Evolutionary conservation across 1,140 invertebrate genomes (phyloP).

Genomic region (Drosophila dunni): DNA sequence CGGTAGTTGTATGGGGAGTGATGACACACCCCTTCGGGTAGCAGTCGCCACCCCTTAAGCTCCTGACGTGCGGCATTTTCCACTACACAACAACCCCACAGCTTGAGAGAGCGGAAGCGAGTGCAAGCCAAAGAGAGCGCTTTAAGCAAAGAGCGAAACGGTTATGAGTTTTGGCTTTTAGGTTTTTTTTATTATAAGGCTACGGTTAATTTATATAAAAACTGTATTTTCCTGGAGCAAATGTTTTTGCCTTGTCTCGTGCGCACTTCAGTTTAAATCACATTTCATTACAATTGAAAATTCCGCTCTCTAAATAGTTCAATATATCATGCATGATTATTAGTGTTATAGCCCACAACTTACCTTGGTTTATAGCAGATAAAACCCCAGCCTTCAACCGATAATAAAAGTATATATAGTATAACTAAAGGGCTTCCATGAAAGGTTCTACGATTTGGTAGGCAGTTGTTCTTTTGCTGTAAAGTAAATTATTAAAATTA

Average conservation of each 20-base stretch:
- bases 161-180: constrained; percentile 1
- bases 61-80: background rate
- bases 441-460: background rate
- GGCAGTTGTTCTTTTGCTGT: background rate
- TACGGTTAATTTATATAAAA: constrained; percentile 13
- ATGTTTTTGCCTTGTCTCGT: background rate
- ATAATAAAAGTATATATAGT: no score
- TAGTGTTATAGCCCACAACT: background rate
- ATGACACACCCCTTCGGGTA: background rate
- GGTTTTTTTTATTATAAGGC: constrained; percentile 1
- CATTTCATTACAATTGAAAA: background rate
- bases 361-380: background rate
- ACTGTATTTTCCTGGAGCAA: background rate
- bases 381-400: background rate
- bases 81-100: constrained; percentile 1
- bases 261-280: background rate
- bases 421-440: background rate
- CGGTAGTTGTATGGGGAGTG: background rate
- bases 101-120: background rate
- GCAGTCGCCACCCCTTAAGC: background rate
- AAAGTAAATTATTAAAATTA: background rate
- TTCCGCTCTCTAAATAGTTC: background rate
- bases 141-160: constrained; percentile 16
- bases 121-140: background rate
- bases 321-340: background rate